A percentile compares a stretch with the other conserved stretches of the same genome.
phyloP scores from a whole-genome alignment of 2,113 vertebrate species.

The Brachyhypopomus gauderio region DNA sequence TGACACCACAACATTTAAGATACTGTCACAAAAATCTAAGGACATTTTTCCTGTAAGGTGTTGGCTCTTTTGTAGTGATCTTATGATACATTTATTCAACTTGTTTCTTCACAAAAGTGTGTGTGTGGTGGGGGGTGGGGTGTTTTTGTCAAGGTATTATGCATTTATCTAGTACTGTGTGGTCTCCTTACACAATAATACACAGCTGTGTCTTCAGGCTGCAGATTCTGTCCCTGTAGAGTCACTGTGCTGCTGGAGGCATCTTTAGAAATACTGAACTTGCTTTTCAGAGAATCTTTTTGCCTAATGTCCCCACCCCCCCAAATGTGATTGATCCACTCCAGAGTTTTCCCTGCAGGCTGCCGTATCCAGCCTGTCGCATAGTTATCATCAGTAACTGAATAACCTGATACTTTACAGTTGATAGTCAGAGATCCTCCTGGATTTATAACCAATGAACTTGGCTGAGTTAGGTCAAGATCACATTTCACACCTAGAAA shows the following conservation, averaged over 20 bases:
- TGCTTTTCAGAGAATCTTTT: conserved; percentile 16
- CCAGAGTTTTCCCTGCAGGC: conserved; percentile 24
- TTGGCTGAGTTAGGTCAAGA: neutral
- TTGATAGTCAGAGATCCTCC: neutral
- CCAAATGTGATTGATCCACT: conserved; percentile 43
- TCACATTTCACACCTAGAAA: neutral
- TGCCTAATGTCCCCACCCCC: neutral
- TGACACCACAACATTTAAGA: no score
- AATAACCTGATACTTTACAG: conserved; percentile 2
- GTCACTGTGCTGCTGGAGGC: conserved; percentile 14
- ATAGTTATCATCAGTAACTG: conserved; percentile 1
- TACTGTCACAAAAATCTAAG: no score
- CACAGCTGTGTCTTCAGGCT: conserved; percentile 36
- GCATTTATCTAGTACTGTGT: neutral
- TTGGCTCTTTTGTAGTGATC: no score
- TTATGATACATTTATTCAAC: no score
- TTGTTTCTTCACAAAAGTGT: neutral
- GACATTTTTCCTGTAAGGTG: no score
- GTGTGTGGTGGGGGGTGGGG: no score
- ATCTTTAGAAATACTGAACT: conserved; percentile 23
- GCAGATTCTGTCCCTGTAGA: neutral
- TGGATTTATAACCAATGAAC: neutral
- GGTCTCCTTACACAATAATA: conserved; percentile 28
- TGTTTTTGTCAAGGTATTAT: neutral
- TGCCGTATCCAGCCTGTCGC: neutral